phyloP scores from a whole-genome alignment of 1,140 invertebrate species.

The Meloidogyne floridensis region DNA sequence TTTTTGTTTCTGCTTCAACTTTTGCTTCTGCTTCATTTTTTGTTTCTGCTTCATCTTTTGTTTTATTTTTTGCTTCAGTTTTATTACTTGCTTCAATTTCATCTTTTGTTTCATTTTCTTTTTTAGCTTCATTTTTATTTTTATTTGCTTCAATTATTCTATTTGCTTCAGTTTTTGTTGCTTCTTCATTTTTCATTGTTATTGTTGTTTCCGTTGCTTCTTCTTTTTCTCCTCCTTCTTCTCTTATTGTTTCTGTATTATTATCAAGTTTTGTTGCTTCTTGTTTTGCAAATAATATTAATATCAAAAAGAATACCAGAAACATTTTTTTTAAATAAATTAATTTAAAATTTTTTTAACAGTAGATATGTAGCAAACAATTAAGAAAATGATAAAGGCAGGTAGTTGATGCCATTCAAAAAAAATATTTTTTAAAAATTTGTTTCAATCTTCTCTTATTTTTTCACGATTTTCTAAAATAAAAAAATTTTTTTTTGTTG shows the following conservation, averaged over 20 bases:
- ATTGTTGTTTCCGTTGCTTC: not conserved
- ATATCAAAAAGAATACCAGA: not conserved
- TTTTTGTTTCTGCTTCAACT: not conserved
- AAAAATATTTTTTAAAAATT: too few species aligned
- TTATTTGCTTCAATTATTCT: not conserved
- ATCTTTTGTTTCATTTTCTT: not conserved
- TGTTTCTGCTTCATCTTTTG: too few species aligned
- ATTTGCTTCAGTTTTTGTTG: not conserved
- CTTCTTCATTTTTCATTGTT: not conserved
- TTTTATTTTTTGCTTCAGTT: not conserved
- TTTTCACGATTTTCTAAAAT: too few species aligned
- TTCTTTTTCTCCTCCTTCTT: not conserved
- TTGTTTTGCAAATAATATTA: constrained; percentile 1
- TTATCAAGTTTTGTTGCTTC: not conserved
- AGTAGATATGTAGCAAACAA: not conserved
- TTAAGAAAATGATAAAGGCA: not conserved
- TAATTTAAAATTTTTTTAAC: not conserved
- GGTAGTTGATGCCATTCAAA: not conserved
- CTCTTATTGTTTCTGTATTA: not conserved
- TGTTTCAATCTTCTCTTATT: too few species aligned
- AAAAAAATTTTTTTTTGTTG: too few species aligned
- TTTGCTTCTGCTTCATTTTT: not conserved
- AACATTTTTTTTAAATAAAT: not conserved
- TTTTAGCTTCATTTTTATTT: not conserved
- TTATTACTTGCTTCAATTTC: not conserved